Evolutionary conservation across 2,888 invertebrate genomes (phyloP).

Genomic region (Papilio protenor): DNA sequence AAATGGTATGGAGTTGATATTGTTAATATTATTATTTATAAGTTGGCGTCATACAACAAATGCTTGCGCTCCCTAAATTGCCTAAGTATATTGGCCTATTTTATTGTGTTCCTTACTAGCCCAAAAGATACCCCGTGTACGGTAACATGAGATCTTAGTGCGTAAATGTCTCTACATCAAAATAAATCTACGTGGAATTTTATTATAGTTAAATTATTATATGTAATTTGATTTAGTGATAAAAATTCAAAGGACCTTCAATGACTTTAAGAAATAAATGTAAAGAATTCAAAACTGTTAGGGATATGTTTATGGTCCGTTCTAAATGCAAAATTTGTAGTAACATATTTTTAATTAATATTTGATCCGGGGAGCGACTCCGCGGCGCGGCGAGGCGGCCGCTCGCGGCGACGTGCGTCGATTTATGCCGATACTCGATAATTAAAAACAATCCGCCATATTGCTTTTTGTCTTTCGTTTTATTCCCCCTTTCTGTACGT

Average conservation of each 20-base stretch:
- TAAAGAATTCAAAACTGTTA: slow-evolving; percentile 27
- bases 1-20: slow-evolving; percentile 57
- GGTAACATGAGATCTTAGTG: neutral
- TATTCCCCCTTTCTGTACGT: slow-evolving; percentile 81
- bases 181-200: neutral
- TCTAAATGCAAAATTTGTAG: slow-evolving; percentile 39
- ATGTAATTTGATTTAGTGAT: no score
- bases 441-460: slow-evolving; percentile 85
- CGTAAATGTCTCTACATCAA: neutral
- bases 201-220: no score
- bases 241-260: neutral
- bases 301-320: slow-evolving; percentile 41
- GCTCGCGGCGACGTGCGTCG: slow-evolving; percentile 82
- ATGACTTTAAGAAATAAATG: slow-evolving; percentile 11
- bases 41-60: neutral
- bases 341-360: slow-evolving; percentile 41
- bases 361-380: slow-evolving; percentile 54
- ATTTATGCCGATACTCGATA: slow-evolving; percentile 85
- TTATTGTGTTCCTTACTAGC: neutral
- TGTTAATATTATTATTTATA: slow-evolving; percentile 37
- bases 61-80: neutral
- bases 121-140: neutral
- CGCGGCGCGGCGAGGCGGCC: slow-evolving; percentile 61
- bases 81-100: neutral
- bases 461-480: slow-evolving; percentile 80